Evolutionary conservation across 2,797 vertebrate genomes (phyloP), one percentile per base, ranked within the genome.

Genomic region (Labeo calbasu): DNA sequence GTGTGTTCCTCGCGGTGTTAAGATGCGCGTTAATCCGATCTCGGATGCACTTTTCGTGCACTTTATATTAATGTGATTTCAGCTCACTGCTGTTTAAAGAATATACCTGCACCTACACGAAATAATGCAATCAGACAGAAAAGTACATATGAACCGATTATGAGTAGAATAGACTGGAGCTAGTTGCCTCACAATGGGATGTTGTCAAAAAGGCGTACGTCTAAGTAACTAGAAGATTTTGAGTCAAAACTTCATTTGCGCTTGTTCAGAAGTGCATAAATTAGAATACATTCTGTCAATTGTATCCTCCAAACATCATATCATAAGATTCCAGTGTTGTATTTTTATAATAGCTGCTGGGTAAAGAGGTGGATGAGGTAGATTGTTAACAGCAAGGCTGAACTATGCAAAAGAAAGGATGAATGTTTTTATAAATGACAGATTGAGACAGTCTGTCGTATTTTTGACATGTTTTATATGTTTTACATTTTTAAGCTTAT

Each of bases 31-130:
- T 83, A 77, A 83, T 77, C 63, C 4, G 21, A 83, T 83, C 82
- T 69, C 13, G 1, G 17, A 68, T 83, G 82, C 72, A 77, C 81
- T 82, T 82, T 73, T 75, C 59, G 23, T 82, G 81, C 81, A 76
- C 82, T 83, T 83, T 83, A 77, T 69, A 83, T 83, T 83, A 77
- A 77, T 68, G 72, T 32, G 73, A 77, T 83, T 77, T 57, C 28
- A 77, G 82, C 59, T 82, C 70, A 23, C 57, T 17, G 21, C 43
- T 53, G 59, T 83, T 83, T 46, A 68, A 69, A 69, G 81, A 82
- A 66, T 69, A 69, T 76, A 68, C 73, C 66, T 81, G 32, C 48
- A 21, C 55, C 77, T 79, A 51, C 77, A 51, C 3, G 12, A 68
- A 77, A 69, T 68, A 57, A 77, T 83, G 50, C 9, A 76, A 69